Evolutionary conservation across 2,113 vertebrate genomes (phyloP).

Genomic region (Dascyllus trimaculatus): DNA sequence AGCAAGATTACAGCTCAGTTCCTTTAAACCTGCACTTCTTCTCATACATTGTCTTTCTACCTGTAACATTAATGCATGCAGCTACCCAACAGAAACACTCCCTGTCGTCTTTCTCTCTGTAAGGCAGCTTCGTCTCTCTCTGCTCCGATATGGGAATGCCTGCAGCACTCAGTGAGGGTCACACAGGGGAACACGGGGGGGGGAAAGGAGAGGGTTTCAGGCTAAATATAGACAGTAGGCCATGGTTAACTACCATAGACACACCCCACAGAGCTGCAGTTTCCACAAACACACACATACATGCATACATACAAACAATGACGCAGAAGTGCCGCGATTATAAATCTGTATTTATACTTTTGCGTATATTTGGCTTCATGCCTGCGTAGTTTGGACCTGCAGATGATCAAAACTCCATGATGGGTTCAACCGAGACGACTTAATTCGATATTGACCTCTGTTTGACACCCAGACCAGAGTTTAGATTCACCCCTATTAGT

Average conservation of each 20-base stretch:
- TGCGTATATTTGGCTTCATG: conserved; percentile 1
- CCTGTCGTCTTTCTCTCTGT: conserved; percentile 40
- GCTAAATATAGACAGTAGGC: conserved; percentile 86
- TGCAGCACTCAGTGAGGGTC: conserved; percentile 74
- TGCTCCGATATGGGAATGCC: conserved; percentile 85
- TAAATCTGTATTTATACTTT: conserved; percentile 10
- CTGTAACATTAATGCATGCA: conserved; percentile 14
- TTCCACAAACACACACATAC: conserved; percentile 53
- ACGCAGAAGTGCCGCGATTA: conserved; percentile 8
- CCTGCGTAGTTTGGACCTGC: conserved; percentile 7
- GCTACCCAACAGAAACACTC: conserved; percentile 36
- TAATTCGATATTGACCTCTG: conserved; percentile 63
- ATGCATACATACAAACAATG: conserved; percentile 29
- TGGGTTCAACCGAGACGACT: conserved; percentile 3
- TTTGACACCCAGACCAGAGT: conserved; percentile 28
- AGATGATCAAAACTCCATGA: conserved; percentile 33
- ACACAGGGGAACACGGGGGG: conserved; percentile 64
- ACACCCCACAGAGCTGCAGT: conserved; percentile 69
- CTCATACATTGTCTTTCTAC: conserved; percentile 14
- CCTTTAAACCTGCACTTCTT: not conserved
- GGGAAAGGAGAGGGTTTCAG: conserved; percentile 67
- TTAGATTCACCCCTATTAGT: conserved; percentile 33
- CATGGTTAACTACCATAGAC: conserved; percentile 77
- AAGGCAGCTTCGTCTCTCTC: conserved; percentile 60
- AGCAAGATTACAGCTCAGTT: conserved; percentile 16